Evolutionary conservation across 1,140 invertebrate species (phyloP).

Genomic region (Megalopta genalis): DNA sequence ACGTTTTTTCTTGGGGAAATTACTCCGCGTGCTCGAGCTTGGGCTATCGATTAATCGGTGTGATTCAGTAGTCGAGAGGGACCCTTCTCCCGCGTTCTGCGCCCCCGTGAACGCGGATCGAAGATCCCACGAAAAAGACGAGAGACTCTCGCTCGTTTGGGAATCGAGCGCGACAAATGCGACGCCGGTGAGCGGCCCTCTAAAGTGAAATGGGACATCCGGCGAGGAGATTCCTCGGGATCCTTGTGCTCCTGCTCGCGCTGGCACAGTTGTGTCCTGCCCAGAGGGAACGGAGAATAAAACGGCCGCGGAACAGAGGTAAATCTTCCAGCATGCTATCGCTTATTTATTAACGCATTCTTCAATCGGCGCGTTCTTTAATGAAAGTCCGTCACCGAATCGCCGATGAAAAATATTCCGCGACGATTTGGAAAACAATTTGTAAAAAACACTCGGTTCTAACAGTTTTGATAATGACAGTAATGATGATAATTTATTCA

Average conservation of each 20-base stretch:
- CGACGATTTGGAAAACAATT: too few relatives aligned
- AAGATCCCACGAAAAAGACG: slow-evolving; percentile 14
- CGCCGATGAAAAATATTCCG: too few relatives aligned
- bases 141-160: not conserved
- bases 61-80: slow-evolving; percentile 24
- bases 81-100: not conserved
- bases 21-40: not conserved
- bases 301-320: slow-evolving; percentile 59
- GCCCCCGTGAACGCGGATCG: not conserved
- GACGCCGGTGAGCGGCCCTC: slow-evolving; percentile 51
- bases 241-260: slow-evolving; percentile 62
- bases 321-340: slow-evolving; percentile 38
- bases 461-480: too few relatives aligned
- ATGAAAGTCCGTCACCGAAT: too few relatives aligned
- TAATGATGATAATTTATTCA: too few relatives aligned
- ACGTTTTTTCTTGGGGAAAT: not conserved
- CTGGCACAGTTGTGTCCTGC: slow-evolving; percentile 56
- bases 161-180: slow-evolving; percentile 56
- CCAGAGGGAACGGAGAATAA: slow-evolving; percentile 54
- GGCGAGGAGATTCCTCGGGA: slow-evolving; percentile 53
- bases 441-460: too few relatives aligned
- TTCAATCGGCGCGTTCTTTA: too few relatives aligned
- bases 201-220: slow-evolving; percentile 57
- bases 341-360: too few relatives aligned
- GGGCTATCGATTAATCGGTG: slow-evolving; percentile 25